Base-by-base conservation (phyloP, 2,797 vertebrate genomes). In the Cyprinella venusta region DNA sequence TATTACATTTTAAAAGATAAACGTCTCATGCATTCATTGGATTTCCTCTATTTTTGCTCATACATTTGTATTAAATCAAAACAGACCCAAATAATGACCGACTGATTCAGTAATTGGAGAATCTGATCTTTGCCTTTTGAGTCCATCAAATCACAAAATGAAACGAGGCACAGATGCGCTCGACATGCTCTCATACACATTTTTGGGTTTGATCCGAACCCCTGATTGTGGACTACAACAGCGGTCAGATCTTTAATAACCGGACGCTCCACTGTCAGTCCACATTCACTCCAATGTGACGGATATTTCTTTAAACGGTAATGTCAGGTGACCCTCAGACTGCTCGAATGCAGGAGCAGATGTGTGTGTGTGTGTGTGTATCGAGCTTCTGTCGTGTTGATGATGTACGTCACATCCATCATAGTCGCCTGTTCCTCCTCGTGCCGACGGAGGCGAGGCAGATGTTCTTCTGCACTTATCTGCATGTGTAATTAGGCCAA, bases 401-500 rank as follows among this genome's bases (percentile, higher is more conserved):
- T 33, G 30, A 50, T 50, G 63, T 33, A 75, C 16, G 90, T 92
- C 90, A 70, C 56, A 84, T 86, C 84, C 72, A 79, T 87, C 85
- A 87, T 75, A 45, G 54, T 79, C 70, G 48, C 79, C 48, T 69
- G 64, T 85, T 91, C 81, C 87, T 85, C 90, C 87, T 90, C 89
- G 86, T 91, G 91, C 89, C 68, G 88, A 87, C 89, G 84, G 90
- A 88, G 89, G 89, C 84, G 83, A 87, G 91, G 93, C 94, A 95
- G 94, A 95, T 95, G 95, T 94, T 91, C 90, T 87, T 89, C 90
- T 92, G 92, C 93, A 92, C 91, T 88, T 93, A 93, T 94, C 94
- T 94, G 94, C 93, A 93, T 95, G 93, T 91, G 88, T 92, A 94
- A 95, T 95, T 93, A 94, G 90, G 81, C 80, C 76, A 84, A 95